Evolutionary conservation across 2,797 vertebrate genomes (phyloP).

Genomic region (Anabas testudineus): DNA sequence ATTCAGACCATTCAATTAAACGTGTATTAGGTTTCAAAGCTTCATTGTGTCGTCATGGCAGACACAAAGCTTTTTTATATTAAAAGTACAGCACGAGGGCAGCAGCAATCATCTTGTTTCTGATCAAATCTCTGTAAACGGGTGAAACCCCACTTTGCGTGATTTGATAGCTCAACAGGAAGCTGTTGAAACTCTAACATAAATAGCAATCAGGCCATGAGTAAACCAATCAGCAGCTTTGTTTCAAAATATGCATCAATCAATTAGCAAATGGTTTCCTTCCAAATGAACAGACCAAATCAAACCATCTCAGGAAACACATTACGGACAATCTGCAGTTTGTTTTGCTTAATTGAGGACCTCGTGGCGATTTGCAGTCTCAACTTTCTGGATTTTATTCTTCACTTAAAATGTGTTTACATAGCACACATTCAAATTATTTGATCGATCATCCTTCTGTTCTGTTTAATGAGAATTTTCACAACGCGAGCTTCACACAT

Average conservation of each 20-base stretch:
- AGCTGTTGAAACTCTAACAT: constrained; percentile 78
- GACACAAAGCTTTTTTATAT: background rate
- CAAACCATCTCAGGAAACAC: constrained; percentile 71
- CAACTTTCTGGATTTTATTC: constrained; percentile 39
- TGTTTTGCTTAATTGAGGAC: constrained; percentile 73
- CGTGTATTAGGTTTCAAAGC: constrained; percentile 6
- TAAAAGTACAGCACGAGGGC: constrained; percentile 19
- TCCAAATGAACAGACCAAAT: constrained; percentile 75
- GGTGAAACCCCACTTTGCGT: constrained; percentile 50
- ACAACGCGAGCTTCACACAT: background rate
- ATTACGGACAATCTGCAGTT: constrained; percentile 74
- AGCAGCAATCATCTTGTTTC: constrained; percentile 40
- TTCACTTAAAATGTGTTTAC: constrained; percentile 54
- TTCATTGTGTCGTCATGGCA: constrained; percentile 6
- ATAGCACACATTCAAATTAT: constrained; percentile 48
- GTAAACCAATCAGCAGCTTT: constrained; percentile 83
- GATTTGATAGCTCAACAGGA: constrained; percentile 72
- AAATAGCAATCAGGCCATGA: constrained; percentile 83
- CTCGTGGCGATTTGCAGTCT: constrained; percentile 47
- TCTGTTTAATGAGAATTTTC: constrained; percentile 15
- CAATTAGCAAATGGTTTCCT: constrained; percentile 82
- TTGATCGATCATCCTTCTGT: constrained; percentile 19
- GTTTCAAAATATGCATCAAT: constrained; percentile 79
- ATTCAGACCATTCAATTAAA: background rate
- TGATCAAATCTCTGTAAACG: constrained; percentile 47